A percentile compares a stretch with the other conserved stretches of the same genome.
These are phyloP conservation scores for Sussaba pulchella DNA, from an alignment of 2,888 invertebrate species.

Conservation along the genomic window DNA sequence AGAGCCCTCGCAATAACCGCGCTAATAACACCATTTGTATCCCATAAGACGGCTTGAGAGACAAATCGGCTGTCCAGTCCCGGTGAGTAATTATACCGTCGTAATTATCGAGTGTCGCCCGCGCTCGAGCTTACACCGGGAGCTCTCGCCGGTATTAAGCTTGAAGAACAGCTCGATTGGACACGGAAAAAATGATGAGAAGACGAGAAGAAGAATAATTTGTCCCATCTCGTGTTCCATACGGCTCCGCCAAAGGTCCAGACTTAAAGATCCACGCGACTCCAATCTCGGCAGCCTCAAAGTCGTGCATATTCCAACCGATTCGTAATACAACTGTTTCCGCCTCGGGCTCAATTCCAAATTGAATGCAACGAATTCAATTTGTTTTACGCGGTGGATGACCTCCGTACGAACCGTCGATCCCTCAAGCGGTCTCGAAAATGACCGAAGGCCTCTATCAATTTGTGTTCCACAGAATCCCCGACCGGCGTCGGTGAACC, in stretches of 20 bases:
- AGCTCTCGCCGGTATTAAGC: conserved; percentile 48
- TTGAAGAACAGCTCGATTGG: conserved; percentile 46
- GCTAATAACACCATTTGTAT: conserved; percentile 77
- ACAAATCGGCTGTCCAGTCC: conserved; percentile 73
- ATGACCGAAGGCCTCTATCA: conserved; percentile 57
- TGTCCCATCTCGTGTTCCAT: background rate
- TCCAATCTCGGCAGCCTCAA: background rate
- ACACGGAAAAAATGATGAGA: background rate
- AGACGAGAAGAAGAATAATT: background rate
- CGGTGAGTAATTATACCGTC: conserved; percentile 73
- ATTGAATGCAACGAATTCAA: conserved; percentile 67
- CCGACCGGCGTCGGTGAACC: background rate
- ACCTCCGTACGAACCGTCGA: conserved; percentile 6
- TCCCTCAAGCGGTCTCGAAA: conserved; percentile 34
- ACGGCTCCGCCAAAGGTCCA: background rate
- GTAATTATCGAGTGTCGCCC: conserved; percentile 73
- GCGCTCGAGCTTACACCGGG: conserved; percentile 45
- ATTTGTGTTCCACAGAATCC: conserved; percentile 50
- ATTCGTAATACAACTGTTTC: conserved; percentile 42
- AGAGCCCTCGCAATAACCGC: conserved; percentile 74
- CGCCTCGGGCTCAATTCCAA: conserved; percentile 60
- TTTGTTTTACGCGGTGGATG: background rate
- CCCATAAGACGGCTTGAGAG: conserved; percentile 69
- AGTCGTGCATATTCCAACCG: conserved; percentile 37
- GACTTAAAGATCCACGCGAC: background rate